A percentile compares a stretch with the other conserved stretches of the same genome.
Conservation (phyloP, 2,797 vertebrate species). For the Acanthopagrus latus region DNA sequence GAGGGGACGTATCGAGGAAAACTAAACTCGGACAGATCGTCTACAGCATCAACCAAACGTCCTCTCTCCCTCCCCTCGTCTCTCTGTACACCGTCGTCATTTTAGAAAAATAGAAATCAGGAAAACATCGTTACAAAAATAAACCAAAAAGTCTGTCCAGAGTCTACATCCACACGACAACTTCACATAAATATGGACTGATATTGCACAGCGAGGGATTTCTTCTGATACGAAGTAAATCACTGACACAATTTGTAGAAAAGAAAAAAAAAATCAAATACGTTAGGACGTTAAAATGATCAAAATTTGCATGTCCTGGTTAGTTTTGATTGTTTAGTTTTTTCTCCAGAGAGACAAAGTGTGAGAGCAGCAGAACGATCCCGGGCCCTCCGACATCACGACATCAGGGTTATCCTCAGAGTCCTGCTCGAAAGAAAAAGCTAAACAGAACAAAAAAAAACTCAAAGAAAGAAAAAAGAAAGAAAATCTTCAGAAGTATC, state of each 20-base stretch:
- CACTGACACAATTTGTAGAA: slow-evolving; percentile 65
- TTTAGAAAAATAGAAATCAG: slow-evolving; percentile 88
- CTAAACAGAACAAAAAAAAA: not conserved
- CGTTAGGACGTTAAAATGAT: slow-evolving; percentile 43
- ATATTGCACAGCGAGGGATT: slow-evolving; percentile 83
- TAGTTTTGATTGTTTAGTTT: not conserved
- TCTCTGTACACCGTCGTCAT: slow-evolving; percentile 33
- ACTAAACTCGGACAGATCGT: slow-evolving; percentile 35
- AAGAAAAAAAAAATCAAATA: slow-evolving; percentile 54
- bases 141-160: slow-evolving; percentile 74
- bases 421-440: slow-evolving; percentile 22
- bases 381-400: slow-evolving; percentile 59
- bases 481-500: slow-evolving; percentile 51
- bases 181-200: slow-evolving; percentile 69
- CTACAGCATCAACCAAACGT: slow-evolving; percentile 29
- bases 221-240: slow-evolving; percentile 70
- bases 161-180: slow-evolving; percentile 76
- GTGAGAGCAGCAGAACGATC: slow-evolving; percentile 51
- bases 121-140: slow-evolving; percentile 84
- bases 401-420: slow-evolving; percentile 29
- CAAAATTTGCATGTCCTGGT: slow-evolving; percentile 45
- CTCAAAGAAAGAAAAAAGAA: not conserved
- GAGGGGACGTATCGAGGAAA: slow-evolving; percentile 37
- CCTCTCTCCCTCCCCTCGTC: slow-evolving; percentile 14
- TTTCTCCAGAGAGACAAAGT: slow-evolving; percentile 50